Conservation (phyloP, 2,888 invertebrate species). For the Leptopterna dolabrata region DNA sequence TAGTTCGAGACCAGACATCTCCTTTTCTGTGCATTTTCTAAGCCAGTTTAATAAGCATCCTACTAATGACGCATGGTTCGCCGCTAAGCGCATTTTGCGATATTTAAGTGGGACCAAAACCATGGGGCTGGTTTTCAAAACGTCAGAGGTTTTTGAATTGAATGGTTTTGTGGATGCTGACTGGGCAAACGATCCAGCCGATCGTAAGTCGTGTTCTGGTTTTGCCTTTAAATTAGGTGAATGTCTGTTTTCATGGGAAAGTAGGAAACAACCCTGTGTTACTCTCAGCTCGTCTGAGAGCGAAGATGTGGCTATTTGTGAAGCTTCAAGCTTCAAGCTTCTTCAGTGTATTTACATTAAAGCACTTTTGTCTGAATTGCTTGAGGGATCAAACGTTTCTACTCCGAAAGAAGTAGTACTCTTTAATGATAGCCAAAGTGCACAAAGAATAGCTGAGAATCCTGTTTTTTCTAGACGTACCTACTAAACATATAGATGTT, state of each 20-base stretch:
- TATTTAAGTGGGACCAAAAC: too few species aligned
- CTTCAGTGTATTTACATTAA: constrained; percentile 5
- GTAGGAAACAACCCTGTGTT: too few species aligned
- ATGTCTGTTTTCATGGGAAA: too few species aligned
- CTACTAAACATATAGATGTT: constrained; percentile 9
- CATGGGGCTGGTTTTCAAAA: constrained; percentile 21
- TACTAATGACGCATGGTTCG: constrained; percentile 10
- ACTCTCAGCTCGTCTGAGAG: constrained; percentile 6
- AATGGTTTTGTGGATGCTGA: constrained; percentile 37
- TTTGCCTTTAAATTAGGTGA: constrained; percentile 4
- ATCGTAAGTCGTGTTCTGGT: not conserved
- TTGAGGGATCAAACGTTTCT: not conserved
- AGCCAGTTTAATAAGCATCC: constrained; percentile 40
- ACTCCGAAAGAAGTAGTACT: not conserved
- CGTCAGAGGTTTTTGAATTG: too few species aligned
- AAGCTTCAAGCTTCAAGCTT: too few species aligned
- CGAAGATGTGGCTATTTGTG: constrained; percentile 9
- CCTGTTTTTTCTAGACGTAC: constrained; percentile 13
- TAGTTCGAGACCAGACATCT: constrained; percentile 10
- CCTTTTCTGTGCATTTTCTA: constrained; percentile 35
- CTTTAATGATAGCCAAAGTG: constrained; percentile 12
- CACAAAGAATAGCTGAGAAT: too few species aligned
- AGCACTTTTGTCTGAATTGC: constrained; percentile 6
- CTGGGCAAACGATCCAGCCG: constrained; percentile 28
- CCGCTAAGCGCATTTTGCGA: constrained; percentile 19